Percentiles rank a stretch among this genome's conserved stretches.
These are phyloP conservation scores for Lithosia quadra DNA, from an alignment of 2,888 invertebrate species.

Conservation along the genomic window DNA sequence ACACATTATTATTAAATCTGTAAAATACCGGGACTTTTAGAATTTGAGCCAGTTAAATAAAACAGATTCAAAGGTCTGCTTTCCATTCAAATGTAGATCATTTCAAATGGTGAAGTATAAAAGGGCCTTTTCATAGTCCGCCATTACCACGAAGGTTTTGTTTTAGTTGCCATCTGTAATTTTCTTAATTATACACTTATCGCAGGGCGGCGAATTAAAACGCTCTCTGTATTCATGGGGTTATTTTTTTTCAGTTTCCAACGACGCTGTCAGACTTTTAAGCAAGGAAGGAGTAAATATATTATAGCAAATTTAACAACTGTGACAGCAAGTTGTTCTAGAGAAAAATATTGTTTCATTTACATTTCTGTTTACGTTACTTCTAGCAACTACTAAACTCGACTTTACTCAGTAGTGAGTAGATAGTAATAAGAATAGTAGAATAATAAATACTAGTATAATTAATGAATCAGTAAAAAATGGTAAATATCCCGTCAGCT, in stretches of 20 bases:
- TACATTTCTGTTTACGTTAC: neutral
- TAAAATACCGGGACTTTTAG: constrained; percentile 39
- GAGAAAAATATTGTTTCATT: constrained; percentile 27
- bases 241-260: constrained; percentile 41
- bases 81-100: constrained; percentile 42
- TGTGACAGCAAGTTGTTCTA: constrained; percentile 20
- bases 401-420: neutral
- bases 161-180: constrained; percentile 66
- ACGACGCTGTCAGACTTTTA: constrained; percentile 28
- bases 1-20: constrained; percentile 28
- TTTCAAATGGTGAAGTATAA: constrained; percentile 45
- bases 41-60: constrained; percentile 36
- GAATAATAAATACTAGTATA: neutral
- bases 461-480: neutral
- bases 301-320: constrained; percentile 18
- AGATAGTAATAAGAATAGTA: no score
- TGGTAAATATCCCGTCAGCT: no score
- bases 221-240: constrained; percentile 43
- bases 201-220: constrained; percentile 42
- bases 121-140: constrained; percentile 42
- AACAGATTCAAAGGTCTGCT: constrained; percentile 37
- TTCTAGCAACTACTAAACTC: neutral
- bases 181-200: constrained; percentile 70
- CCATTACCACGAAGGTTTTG: constrained; percentile 53
- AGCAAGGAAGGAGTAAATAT: constrained; percentile 41